Percentiles rank a stretch among this genome's conserved stretches.
These are phyloP conservation scores for Pemphigus obesinymphae DNA, from an alignment of 1,140 invertebrate genomes.

Conservation along the genomic window DNA sequence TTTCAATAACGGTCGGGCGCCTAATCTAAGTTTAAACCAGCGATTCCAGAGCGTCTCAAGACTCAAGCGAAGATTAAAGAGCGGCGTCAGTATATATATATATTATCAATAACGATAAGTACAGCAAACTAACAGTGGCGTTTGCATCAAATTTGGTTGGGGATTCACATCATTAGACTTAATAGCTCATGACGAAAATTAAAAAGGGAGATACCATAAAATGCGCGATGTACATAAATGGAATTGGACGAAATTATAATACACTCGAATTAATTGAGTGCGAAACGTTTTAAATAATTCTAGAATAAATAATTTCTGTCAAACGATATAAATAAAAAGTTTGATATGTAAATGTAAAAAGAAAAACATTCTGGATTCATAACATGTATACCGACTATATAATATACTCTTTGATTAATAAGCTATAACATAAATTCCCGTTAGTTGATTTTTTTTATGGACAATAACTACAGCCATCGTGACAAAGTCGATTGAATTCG, in stretches of 20 bases:
- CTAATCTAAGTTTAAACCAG: slow-evolving; percentile 14
- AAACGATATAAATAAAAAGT: neutral
- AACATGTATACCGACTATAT: no score
- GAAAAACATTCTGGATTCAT: neutral
- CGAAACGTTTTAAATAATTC: neutral
- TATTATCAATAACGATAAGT: neutral
- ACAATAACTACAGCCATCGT: no score
- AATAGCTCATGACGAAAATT: neutral
- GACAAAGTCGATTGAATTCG: neutral
- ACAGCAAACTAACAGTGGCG: neutral
- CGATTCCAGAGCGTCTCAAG: neutral
- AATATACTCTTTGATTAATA: neutral
- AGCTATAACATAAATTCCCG: neutral
- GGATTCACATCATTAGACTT: neutral
- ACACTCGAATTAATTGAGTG: neutral
- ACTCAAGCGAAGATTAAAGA: slow-evolving; percentile 24
- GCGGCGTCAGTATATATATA: neutral
- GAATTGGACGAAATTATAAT: neutral
- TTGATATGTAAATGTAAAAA: neutral
- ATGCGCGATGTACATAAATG: neutral
- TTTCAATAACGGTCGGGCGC: neutral
- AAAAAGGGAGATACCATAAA: neutral
- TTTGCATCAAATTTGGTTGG: neutral
- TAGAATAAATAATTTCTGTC: neutral
- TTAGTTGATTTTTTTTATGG: no score